A percentile compares a stretch with the other conserved stretches of the same genome.
Evolutionary conservation across 2,888 invertebrate genomes (phyloP).

Genomic region (Mallateleia sp.): DNA sequence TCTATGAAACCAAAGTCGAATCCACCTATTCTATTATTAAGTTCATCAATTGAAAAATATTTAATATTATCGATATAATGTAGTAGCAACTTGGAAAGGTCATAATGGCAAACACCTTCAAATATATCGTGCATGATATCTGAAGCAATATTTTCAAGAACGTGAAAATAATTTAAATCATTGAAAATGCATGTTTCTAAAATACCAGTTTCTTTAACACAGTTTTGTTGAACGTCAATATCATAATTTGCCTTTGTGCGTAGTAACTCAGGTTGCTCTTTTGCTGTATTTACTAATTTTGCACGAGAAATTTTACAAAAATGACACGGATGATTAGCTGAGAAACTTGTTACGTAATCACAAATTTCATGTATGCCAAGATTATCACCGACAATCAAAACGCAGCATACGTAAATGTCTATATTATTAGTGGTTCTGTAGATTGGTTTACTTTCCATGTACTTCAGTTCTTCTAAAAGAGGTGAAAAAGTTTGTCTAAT

Average conservation of each 20-base stretch:
- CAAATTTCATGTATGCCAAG: constrained; percentile 8
- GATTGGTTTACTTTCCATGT: neutral
- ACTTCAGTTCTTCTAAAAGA: neutral
- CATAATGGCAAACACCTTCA: constrained; percentile 57
- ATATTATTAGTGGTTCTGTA: neutral
- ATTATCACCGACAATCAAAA: neutral
- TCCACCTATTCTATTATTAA: constrained; percentile 59
- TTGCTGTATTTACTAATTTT: neutral
- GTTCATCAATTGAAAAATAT: constrained; percentile 41
- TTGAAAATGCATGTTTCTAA: constrained; percentile 62
- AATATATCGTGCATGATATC: constrained; percentile 69
- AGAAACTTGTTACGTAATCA: constrained; percentile 10
- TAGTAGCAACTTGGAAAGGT: constrained; percentile 35
- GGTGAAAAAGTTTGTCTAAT: constrained; percentile 1
- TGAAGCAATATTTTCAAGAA: constrained; percentile 33
- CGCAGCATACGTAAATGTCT: neutral
- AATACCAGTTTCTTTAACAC: constrained; percentile 53
- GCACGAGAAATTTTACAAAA: constrained; percentile 5
- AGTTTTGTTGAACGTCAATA: constrained; percentile 40
- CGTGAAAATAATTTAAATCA: constrained; percentile 55
- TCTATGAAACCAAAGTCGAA: constrained; percentile 61
- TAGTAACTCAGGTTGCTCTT: constrained; percentile 30
- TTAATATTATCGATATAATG: constrained; percentile 49
- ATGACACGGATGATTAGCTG: constrained; percentile 14
- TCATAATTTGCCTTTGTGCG: constrained; percentile 41